phyloP scores from a whole-genome alignment of 2,888 invertebrate species.

The Eristalis intricaria region DNA sequence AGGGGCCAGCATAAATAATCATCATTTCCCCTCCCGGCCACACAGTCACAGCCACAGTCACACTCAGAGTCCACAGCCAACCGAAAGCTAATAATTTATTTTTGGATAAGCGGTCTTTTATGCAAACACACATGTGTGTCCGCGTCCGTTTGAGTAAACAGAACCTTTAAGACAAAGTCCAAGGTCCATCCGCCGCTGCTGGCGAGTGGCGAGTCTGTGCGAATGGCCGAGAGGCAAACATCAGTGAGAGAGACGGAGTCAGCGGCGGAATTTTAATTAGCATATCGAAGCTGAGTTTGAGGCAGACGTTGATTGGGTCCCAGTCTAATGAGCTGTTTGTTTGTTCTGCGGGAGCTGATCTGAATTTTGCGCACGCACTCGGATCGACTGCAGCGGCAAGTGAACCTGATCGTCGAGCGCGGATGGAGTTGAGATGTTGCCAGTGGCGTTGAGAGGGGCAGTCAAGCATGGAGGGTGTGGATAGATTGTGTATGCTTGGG shows the following conservation, averaged over 20 bases:
- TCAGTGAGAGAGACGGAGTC: neutral
- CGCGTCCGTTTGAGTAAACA: neutral
- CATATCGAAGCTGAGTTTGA: neutral
- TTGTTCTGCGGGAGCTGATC: neutral
- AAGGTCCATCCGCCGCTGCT: neutral
- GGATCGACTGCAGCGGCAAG: neutral
- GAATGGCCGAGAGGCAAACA: constrained; percentile 10
- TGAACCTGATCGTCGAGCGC: neutral
- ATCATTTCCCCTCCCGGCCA: neutral
- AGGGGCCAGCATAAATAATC: neutral
- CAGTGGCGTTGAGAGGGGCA: neutral
- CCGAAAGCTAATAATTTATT: neutral
- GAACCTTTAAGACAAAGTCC: neutral
- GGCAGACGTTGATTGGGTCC: neutral
- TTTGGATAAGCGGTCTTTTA: neutral
- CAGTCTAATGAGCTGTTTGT: neutral
- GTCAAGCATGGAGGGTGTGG: neutral
- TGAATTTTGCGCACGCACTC: neutral
- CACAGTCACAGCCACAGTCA: neutral
- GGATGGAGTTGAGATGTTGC: constrained; percentile 15
- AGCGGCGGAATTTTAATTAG: constrained; percentile 22
- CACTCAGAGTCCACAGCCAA: neutral
- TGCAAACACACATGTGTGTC: neutral
- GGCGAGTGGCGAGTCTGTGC: constrained; percentile 3
- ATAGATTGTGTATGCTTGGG: neutral